Evolutionary conservation across 2,888 invertebrate genomes (phyloP).

Genomic region (Mimumesa dahlbomi): DNA sequence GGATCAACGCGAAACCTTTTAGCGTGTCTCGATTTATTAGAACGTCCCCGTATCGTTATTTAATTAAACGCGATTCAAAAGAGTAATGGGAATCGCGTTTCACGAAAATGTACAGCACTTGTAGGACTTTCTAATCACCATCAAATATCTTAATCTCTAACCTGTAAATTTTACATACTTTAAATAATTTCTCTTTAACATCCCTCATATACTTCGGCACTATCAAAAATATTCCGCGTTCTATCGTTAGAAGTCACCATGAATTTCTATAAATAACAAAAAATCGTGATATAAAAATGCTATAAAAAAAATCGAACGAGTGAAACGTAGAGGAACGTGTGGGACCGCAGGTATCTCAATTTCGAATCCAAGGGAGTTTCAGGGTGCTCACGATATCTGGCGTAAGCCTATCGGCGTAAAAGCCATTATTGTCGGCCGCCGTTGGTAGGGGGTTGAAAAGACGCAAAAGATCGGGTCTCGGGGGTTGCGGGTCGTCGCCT

Average conservation of each 20-base stretch:
- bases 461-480: constrained; percentile 59
- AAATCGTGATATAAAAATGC: too few relatives aligned
- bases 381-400: constrained; percentile 52
- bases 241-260: too few relatives aligned
- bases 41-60: constrained; percentile 9
- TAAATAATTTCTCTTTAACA: too few relatives aligned
- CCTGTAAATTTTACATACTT: too few relatives aligned
- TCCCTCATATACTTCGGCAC: too few relatives aligned
- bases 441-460: constrained; percentile 55
- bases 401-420: constrained; percentile 60
- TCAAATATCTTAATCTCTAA: too few relatives aligned
- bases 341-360: constrained; percentile 53
- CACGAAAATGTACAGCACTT: too few relatives aligned
- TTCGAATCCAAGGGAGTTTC: constrained; percentile 38
- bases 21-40: constrained; percentile 24
- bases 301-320: too few relatives aligned
- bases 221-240: too few relatives aligned
- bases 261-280: too few relatives aligned
- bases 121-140: too few relatives aligned
- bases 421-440: constrained; percentile 61
- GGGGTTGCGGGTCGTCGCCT: constrained; percentile 58
- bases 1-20: constrained; percentile 41
- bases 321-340: background rate
- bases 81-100: too few relatives aligned
- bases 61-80: background rate